Percentiles rank a stretch among this genome's conserved stretches.
phyloP scores from a whole-genome alignment of 2,113 vertebrate genomes.

The Ia io region DNA sequence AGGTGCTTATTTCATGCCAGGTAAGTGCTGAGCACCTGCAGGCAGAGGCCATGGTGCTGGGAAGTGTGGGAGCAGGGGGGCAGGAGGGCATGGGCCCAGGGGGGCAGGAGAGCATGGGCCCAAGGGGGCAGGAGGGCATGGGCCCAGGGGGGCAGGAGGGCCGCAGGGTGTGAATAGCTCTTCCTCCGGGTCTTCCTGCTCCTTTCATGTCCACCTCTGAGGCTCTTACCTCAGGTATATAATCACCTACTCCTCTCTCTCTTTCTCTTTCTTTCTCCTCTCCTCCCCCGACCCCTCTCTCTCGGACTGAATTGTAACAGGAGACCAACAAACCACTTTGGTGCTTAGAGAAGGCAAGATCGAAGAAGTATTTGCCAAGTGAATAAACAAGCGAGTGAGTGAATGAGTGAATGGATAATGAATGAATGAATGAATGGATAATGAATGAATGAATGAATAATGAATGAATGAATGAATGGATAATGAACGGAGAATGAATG shows the following conservation, averaged over 20 bases:
- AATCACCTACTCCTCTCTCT: neutral
- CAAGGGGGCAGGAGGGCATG: too few species aligned
- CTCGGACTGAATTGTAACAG: neutral
- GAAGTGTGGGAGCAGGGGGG: neutral
- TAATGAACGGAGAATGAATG: too few species aligned
- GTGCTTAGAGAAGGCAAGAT: neutral
- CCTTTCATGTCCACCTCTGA: neutral
- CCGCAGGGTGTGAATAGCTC: neutral
- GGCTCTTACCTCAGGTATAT: neutral
- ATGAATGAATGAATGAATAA: neutral
- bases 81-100: too few species aligned
- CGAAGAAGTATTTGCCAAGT: neutral
- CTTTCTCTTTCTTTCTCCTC: neutral
- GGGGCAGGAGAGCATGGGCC: too few species aligned
- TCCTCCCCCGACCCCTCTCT: neutral
- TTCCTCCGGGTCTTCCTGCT: neutral
- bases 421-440: neutral
- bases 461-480: too few species aligned
- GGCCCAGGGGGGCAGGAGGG: neutral
- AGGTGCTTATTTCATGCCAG: neutral
- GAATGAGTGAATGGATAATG: neutral
- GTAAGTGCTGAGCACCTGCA: neutral
- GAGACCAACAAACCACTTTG: too few species aligned
- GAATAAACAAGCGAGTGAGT: neutral
- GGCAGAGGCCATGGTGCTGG: rapidly evolving